Conservation (phyloP, 1,140 invertebrate genomes). For the Triops cancriformis region DNA sequence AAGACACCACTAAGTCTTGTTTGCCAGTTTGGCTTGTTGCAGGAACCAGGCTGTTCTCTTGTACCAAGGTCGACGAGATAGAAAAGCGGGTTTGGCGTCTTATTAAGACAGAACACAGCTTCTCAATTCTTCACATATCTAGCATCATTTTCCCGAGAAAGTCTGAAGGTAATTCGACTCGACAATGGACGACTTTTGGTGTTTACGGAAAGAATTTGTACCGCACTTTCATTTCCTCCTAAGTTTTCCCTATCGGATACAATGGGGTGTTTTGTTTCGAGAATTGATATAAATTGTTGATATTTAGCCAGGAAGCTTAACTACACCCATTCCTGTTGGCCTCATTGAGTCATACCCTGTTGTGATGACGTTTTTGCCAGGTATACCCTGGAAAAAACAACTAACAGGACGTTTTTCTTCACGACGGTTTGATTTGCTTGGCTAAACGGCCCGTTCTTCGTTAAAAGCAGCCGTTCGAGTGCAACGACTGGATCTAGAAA, state of each 20-base stretch:
- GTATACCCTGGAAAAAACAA: not conserved
- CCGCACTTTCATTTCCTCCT: too few species aligned
- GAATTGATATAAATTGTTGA: too few species aligned
- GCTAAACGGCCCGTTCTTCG: not conserved
- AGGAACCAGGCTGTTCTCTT: not conserved
- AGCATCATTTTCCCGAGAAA: not conserved
- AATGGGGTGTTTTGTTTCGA: too few species aligned
- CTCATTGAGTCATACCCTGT: not conserved
- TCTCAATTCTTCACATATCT: too few species aligned
- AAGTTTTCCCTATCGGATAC: too few species aligned
- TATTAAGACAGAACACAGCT: not conserved
- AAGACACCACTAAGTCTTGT: not conserved
- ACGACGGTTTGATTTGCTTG: not conserved
- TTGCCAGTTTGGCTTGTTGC: not conserved
- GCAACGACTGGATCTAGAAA: not conserved
- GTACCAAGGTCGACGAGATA: constrained; percentile 1
- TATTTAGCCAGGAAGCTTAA: not conserved
- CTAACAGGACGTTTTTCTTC: not conserved
- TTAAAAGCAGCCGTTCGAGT: not conserved
- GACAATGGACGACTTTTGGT: not conserved
- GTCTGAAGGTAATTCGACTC: not conserved
- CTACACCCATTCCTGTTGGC: not conserved
- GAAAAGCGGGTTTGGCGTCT: not conserved
- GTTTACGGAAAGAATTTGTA: not conserved
- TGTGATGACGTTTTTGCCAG: not conserved